Base-by-base conservation (phyloP, 2,113 vertebrate genomes). In the Calyptommatus sinebrachiatus region DNA sequence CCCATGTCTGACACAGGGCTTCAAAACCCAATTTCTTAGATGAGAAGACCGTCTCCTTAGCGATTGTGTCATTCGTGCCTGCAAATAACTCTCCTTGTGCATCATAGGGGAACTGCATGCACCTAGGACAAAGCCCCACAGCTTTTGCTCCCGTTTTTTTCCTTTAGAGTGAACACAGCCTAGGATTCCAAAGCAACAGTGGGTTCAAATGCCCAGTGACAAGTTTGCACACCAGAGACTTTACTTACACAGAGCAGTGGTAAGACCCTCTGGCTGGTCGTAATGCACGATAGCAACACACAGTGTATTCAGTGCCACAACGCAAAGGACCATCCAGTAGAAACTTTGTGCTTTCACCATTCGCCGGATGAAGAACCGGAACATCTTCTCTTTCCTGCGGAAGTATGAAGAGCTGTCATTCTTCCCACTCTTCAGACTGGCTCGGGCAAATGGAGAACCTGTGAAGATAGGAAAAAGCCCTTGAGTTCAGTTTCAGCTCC, bases 221-320 rank as follows among this genome's bases (percentile, higher is more conserved):
- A 41, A 73, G 8, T 11, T 26, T 5, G 14, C 9, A 8, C 8
- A 63, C 22, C 48, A 50, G 9, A 50, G 0, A 7, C 2, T 2
- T 0, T 88, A 96, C 98, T 92, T 93, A 99, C 98, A 99, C 50
- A 99, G 90, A 0, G 97, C 97, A 0, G 95, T 95, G 86, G 98
- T 99, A 83, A 99, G 97, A 92, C 96, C 96, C 28, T 94, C 91
- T 0, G 98, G 98, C 91, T 99, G 98, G 90, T 97, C 95, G 0
- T 99, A 97, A 92, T 99, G 98, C n/a, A 99, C 98, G 78, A 98
- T 97, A 63, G 98, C 98, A 1, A 99, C 97, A 1, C 98, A 99
- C 84, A 99, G 83, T 0, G 98, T 99, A 93, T 99, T 99, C 80
- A 99, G 95, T 41, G 97, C 97, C 6, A 99, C 98, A 75, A 99